Percentiles rank a stretch among this genome's conserved stretches.
Evolutionary conservation across 2,888 invertebrate species (phyloP).

Genomic region (Cyaniris semiargus): DNA sequence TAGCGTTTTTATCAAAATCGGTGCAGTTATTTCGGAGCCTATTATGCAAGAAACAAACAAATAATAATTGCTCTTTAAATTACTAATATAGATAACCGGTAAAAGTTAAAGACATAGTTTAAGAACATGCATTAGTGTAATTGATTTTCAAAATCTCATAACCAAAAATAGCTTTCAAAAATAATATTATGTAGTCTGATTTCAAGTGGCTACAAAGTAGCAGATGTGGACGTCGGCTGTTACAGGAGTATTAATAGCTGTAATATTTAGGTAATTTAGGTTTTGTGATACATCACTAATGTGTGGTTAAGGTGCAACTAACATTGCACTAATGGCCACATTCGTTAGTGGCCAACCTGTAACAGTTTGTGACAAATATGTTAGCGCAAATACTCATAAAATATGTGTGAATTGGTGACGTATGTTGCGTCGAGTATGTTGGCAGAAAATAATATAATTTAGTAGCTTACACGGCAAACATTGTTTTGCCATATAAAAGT

Average conservation of each 20-base stretch:
- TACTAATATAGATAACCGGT: too few relatives aligned
- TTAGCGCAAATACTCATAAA: neutral
- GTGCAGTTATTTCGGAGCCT: too few relatives aligned
- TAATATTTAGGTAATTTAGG: constrained; percentile 4
- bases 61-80: too few relatives aligned
- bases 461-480: neutral
- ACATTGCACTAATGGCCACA: constrained; percentile 30
- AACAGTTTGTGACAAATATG: constrained; percentile 5
- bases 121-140: neutral
- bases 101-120: neutral
- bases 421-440: neutral
- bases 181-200: neutral
- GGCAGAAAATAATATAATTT: too few relatives aligned
- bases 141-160: neutral
- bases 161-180: neutral
- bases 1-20: too few relatives aligned
- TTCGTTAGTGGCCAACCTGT: constrained; percentile 17
- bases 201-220: constrained; percentile 11
- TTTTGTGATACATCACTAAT: constrained; percentile 21
- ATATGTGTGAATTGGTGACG: neutral
- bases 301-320: constrained; percentile 32
- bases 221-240: neutral
- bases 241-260: constrained; percentile 7
- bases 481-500: neutral
- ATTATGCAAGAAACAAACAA: too few relatives aligned